A percentile compares a stretch with the other conserved stretches of the same genome.
Conservation (phyloP, 2,888 invertebrate genomes). For the Megaustenia siamemsis region DNA sequence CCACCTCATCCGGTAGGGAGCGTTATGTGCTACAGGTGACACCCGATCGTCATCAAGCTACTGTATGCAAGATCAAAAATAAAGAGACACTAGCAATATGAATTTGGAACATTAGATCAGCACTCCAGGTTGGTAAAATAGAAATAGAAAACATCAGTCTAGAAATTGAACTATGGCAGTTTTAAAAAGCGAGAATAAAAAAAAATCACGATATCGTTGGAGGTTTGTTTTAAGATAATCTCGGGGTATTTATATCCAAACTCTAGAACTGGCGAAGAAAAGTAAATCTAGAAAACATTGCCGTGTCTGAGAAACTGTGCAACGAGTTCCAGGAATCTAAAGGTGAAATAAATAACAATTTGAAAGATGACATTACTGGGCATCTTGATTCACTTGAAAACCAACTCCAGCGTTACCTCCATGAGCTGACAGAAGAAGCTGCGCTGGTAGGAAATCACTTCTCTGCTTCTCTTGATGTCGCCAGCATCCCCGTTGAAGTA, state of each 20-base stretch:
- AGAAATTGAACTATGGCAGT: too few relatives aligned
- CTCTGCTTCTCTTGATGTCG: background rate
- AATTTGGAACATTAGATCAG: too few relatives aligned
- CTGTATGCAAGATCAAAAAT: too few relatives aligned
- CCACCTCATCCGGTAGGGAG: too few relatives aligned
- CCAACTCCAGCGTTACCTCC: background rate
- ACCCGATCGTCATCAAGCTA: too few relatives aligned
- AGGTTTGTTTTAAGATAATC: too few relatives aligned
- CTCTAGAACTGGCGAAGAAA: background rate
- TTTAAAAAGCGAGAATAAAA: too few relatives aligned
- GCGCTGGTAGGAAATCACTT: background rate
- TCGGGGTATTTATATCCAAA: background rate
- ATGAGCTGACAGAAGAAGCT: background rate
- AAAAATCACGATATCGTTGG: too few relatives aligned
- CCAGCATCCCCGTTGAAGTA: background rate
- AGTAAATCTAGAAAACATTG: slow-evolving; percentile 1
- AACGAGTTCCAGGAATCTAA: background rate
- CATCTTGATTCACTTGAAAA: background rate
- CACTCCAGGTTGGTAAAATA: too few relatives aligned
- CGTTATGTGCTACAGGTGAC: too few relatives aligned
- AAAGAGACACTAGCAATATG: too few relatives aligned
- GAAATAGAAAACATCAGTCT: too few relatives aligned
- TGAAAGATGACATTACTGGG: background rate
- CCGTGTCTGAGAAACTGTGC: background rate
- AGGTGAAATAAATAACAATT: background rate